Evolutionary conservation across 2,888 invertebrate genomes (phyloP), one percentile per base, ranked within the genome.

Genomic region (Margaritifera margaritifera): DNA sequence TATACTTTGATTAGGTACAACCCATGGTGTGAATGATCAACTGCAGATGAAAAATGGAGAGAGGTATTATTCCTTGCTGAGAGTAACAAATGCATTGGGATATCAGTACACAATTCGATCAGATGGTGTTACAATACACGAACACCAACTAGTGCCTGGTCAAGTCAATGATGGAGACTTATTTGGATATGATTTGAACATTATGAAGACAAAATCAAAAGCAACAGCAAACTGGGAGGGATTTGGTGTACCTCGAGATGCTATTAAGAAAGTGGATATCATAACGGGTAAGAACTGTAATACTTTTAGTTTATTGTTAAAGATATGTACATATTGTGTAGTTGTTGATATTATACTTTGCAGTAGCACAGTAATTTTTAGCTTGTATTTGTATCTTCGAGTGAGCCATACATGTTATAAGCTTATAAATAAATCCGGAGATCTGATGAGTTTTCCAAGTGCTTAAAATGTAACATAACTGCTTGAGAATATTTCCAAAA

Each of bases 151-250:
- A 18, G 55, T 83, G n/a, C 85, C 85, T 3, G 85, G 85, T 8
- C 61, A 75, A 27, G 84, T 85, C 19, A 78, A 77, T 58, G 82
- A 83, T 62, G 84, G 84, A 1, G 68, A 71, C 62, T 64, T 82
- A 4, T 65, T 66, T 8, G 82, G 82, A 18, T 75, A 75, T 62
- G 82, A 83, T 66, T 69, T 84, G 15, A 72, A 72, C 51, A 75
- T 78, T 24, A 71, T 75, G 61, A 73, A 76, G 19, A 77, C 79
- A 18, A 74, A 61, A 25, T 75, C 68, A n/a, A 78, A 69, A 51
- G 74, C 83, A 15, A 75, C 78, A 19, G 82, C 81, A 50, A 83
- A 85, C 78, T 86, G 86, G 86, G 72, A 79, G n/a, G 83, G 82
- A 4, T 86, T 86, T 74, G 86, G 86, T 54, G 66, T 75, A 54